phyloP scores from a whole-genome alignment of 2,113 vertebrate species.

The Catharus minimus region DNA sequence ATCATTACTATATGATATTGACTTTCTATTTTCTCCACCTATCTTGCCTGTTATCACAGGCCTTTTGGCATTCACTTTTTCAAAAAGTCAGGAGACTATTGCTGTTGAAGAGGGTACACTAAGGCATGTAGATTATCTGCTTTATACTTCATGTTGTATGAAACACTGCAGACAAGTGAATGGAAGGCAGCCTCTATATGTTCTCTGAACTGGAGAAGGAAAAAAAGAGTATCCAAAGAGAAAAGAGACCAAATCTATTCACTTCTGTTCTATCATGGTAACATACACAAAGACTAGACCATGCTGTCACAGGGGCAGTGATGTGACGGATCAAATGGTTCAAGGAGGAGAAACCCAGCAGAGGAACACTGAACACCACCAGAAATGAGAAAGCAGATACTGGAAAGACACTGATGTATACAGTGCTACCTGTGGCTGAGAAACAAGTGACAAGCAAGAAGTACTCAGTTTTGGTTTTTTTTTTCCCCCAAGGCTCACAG shows the following conservation, averaged over 20 bases:
- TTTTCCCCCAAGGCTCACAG: not conserved
- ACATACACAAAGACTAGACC: not conserved
- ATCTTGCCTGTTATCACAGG: not conserved
- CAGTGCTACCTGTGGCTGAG: not conserved
- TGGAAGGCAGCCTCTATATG: not conserved
- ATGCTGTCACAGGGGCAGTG: not conserved
- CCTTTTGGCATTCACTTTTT: not conserved
- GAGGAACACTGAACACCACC: not conserved
- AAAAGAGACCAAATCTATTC: not conserved
- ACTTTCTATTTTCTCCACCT: not conserved
- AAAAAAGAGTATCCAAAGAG: not conserved
- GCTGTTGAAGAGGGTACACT: not conserved
- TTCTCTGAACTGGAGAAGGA: not conserved
- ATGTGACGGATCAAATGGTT: not conserved
- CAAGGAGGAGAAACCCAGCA: not conserved
- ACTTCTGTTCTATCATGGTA: not conserved
- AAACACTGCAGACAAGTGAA: not conserved
- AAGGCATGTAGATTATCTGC: not conserved
- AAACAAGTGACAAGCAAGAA: not conserved
- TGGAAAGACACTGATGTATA: not conserved
- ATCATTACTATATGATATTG: not conserved
- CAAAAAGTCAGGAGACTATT: not conserved
- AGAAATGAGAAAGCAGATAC: not conserved
- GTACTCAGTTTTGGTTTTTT: not conserved
- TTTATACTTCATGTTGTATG: not conserved